Evolutionary conservation across 2,797 vertebrate genomes (phyloP).

Genomic region (Simalia tracyae): DNA sequence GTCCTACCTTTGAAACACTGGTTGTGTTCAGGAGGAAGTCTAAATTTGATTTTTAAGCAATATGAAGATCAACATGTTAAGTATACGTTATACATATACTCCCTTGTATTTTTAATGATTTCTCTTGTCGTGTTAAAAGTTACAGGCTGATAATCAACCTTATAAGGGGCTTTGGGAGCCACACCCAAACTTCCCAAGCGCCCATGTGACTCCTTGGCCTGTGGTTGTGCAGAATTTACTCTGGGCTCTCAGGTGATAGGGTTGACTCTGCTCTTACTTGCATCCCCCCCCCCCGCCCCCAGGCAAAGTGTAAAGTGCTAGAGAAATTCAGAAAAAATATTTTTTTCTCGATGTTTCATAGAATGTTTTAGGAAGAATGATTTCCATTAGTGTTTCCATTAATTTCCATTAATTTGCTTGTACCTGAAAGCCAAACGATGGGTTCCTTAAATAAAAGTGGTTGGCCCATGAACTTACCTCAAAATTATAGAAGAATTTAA

Average conservation of each 20-base stretch:
- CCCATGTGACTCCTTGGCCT: background rate
- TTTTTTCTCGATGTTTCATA: background rate
- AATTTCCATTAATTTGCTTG: background rate
- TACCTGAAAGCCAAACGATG: background rate
- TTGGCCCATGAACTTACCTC: background rate
- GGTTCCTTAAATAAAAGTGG: background rate
- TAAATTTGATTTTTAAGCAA: background rate
- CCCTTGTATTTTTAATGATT: background rate
- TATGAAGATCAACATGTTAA: background rate
- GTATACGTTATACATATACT: background rate
- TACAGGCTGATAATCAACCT: background rate
- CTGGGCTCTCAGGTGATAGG: background rate
- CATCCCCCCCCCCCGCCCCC: no score
- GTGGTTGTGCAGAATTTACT: background rate
- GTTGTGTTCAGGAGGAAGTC: background rate
- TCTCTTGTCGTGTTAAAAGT: background rate
- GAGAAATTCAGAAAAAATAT: background rate
- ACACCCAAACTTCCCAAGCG: background rate
- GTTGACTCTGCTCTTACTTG: background rate
- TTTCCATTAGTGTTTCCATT: background rate
- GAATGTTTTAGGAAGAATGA: background rate
- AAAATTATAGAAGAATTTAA: background rate
- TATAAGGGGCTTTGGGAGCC: background rate
- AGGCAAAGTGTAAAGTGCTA: background rate
- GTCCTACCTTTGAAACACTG: background rate